These are phyloP conservation scores for Callyntrura sp. DNA, from an alignment of 2,888 invertebrate genomes.

Conservation along the genomic window DNA sequence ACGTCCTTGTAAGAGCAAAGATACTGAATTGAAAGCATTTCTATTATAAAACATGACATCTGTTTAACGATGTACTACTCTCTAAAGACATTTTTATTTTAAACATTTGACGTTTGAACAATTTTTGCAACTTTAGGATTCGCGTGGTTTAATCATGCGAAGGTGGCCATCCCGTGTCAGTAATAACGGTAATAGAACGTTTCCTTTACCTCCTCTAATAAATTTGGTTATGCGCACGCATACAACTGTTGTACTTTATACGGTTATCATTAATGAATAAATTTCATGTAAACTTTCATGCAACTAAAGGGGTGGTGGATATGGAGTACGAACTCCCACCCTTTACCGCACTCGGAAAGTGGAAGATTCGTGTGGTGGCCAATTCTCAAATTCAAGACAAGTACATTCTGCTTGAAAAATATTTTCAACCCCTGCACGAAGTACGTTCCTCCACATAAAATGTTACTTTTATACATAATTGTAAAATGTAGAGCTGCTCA, in stretches of 20 bases:
- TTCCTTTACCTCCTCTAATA: not conserved
- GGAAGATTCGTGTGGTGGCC: slow-evolving; percentile 85
- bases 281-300: slow-evolving; percentile 37
- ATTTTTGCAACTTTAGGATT: slow-evolving; percentile 84
- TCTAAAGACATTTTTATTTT: not conserved
- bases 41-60: not conserved
- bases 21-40: not conserved
- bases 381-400: slow-evolving; percentile 85
- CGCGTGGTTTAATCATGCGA: slow-evolving; percentile 85
- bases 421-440: slow-evolving; percentile 85
- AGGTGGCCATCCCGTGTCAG: slow-evolving; percentile 85
- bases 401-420: slow-evolving; percentile 85
- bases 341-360: slow-evolving; percentile 85
- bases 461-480: not conserved
- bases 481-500: not conserved
- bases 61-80: not conserved
- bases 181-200: slow-evolving; percentile 84
- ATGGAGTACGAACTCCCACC: slow-evolving; percentile 85
- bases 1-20: slow-evolving; percentile 85
- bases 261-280: not conserved
- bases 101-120: too few relatives aligned
- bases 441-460: slow-evolving; percentile 81
- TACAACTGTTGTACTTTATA: not conserved
- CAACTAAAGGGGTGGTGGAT: slow-evolving; percentile 85
- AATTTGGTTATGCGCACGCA: too few relatives aligned